Base-by-base conservation (phyloP, 1,140 invertebrate genomes). In the Hypsibius dujardini region DNA sequence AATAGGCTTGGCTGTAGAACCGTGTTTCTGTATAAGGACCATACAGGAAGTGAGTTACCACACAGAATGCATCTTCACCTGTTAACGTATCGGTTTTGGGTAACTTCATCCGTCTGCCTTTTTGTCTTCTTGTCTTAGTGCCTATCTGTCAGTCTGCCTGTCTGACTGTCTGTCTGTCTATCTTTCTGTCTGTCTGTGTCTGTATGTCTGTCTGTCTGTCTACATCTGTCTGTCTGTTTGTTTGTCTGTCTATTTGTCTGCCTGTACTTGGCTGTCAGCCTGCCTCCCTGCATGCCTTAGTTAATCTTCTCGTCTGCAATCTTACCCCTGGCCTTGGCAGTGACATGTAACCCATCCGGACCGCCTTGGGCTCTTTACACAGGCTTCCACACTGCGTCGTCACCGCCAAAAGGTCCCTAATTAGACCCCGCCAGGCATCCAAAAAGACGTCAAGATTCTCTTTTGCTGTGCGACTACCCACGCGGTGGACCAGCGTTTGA, bases 371-470 rank as follows among this genome's bases (percentile, higher is more conserved):
- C 3, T 67, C 62, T 67, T 67, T 67, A 7, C 3, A 14, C 62
- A 14, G 7, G 62, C 3, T 42, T 3, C 7, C 62, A 42, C 62
- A 67, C 42, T 67, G 62, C 62, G 62, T 67, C 28, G 90, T 88
- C 46, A 95, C 85, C 45, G 86, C 83, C 46, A 87, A 87, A 1
- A 92, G 86, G 77, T 96, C 93, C 46, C 87, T 87, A 74, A 93
- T 87, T 59, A 96, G 82, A 81, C 90, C 88, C 75, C 93, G 89
- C 92, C 95, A 98, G 85, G 95, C 93, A 77, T 98, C 93, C 62
- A 91, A 87, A 79, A 98, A 98, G 69, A 96, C 92, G 83, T 98
- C 93, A 15, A 98, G 84, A 82, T 98, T 98, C 79, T 98, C 95
- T 77, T 92, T 87, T 47, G 92, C 92, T 72, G 95, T 95, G 80